Evolutionary conservation across 2,113 vertebrate genomes (phyloP).

Genomic region (Alces alces): DNA sequence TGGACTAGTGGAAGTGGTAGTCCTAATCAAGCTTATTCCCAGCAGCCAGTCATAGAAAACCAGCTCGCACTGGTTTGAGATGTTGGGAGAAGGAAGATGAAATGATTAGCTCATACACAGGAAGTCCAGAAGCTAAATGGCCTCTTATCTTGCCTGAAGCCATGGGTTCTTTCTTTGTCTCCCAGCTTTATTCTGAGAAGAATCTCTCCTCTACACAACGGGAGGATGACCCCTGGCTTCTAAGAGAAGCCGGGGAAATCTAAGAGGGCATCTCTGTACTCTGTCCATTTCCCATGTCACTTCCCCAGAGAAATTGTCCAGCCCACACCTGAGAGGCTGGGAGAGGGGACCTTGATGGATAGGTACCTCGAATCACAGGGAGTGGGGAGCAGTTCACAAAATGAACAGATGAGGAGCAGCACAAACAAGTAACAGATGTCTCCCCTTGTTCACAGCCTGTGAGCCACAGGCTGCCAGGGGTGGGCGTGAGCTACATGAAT

Average conservation of each 20-base stretch:
- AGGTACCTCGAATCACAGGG: neutral
- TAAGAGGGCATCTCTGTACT: neutral
- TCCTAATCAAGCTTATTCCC: neutral
- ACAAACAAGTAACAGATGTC: constrained; percentile 24
- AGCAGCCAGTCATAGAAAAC: neutral
- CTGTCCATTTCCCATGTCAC: neutral
- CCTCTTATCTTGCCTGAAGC: neutral
- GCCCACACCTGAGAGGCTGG: neutral
- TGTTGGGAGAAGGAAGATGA: neutral
- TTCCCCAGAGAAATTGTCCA: neutral
- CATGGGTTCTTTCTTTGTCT: neutral
- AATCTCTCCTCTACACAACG: neutral
- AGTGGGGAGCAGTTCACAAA: neutral
- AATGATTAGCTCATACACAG: neutral
- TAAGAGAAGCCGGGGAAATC: neutral
- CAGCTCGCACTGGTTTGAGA: neutral
- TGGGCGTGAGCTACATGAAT: neutral
- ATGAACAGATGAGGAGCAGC: neutral
- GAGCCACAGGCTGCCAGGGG: neutral
- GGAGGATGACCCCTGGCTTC: neutral
- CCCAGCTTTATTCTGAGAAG: neutral
- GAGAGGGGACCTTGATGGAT: neutral
- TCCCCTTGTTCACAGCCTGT: constrained; percentile 2
- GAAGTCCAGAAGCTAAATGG: neutral
- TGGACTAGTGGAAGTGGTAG: neutral